Percentiles rank a stretch among this genome's conserved stretches.
Conservation (phyloP, 2,888 invertebrate genomes). For the Monoplex corrugatus region DNA sequence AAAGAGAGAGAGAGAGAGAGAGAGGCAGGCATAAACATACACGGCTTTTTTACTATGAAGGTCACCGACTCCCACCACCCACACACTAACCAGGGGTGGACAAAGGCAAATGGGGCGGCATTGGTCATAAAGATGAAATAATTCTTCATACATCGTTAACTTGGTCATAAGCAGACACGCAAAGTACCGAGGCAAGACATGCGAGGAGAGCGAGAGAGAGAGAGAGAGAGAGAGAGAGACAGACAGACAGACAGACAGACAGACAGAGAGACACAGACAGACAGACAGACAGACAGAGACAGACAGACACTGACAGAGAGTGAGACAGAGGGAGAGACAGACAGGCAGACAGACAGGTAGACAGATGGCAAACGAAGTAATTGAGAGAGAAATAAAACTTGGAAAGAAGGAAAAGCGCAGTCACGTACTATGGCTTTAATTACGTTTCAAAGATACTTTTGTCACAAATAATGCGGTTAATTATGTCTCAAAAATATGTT, state of each 20-base stretch:
- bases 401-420: not conserved
- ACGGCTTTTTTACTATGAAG: too few relatives aligned
- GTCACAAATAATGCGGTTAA: too few relatives aligned
- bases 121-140: too few relatives aligned
- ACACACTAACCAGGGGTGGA: not conserved
- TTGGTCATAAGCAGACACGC: too few relatives aligned
- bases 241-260: not conserved
- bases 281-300: constrained; percentile 5
- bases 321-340: not conserved
- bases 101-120: not conserved
- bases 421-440: too few relatives aligned
- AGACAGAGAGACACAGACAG: constrained; percentile 19
- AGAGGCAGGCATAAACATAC: too few relatives aligned
- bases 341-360: not conserved
- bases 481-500: too few relatives aligned
- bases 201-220: not conserved
- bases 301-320: not conserved
- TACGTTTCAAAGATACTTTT: too few relatives aligned
- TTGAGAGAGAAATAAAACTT: not conserved
- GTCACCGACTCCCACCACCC: not conserved
- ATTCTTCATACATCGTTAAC: too few relatives aligned
- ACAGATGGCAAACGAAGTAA: not conserved
- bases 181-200: too few relatives aligned
- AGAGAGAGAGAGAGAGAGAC: not conserved
- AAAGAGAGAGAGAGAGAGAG: constrained; percentile 7